A percentile compares a stretch with the other conserved stretches of the same genome.
Conservation (phyloP, 2,888 invertebrate species). For the Euclidia mi region DNA sequence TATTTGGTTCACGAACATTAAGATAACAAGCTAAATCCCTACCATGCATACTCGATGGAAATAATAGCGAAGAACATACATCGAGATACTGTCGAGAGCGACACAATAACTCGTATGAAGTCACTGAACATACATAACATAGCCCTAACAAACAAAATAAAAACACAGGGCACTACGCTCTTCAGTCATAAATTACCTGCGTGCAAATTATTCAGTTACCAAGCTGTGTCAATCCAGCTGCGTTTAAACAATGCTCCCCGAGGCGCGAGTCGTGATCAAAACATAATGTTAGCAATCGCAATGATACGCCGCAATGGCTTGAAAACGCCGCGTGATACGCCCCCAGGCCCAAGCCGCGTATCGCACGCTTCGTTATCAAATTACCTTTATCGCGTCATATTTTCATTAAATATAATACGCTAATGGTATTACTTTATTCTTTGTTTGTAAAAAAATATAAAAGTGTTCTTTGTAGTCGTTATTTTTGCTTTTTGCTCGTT, state of each 20-base stretch:
- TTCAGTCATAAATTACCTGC: not conserved
- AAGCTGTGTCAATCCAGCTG: conserved; percentile 40
- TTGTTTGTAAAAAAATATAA: conserved; percentile 22
- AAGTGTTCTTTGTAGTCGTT: conserved; percentile 13
- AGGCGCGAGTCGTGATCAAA: conserved; percentile 40
- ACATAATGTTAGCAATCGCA: conserved; percentile 32
- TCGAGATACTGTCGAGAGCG: no score
- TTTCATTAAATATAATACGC: conserved; percentile 31
- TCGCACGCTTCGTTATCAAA: conserved; percentile 20
- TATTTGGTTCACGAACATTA: no score
- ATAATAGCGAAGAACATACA: no score
- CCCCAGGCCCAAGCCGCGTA: not conserved
- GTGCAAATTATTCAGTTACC: conserved; percentile 41
- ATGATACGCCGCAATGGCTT: not conserved
- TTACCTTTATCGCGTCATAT: conserved; percentile 24
- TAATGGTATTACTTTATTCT: conserved; percentile 20
- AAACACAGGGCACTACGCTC: not conserved
- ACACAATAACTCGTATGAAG: no score
- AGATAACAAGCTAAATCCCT: no score
- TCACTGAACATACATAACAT: no score
- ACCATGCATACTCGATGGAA: no score
- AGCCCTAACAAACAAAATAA: not conserved
- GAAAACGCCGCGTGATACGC: not conserved
- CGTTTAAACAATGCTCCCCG: conserved; percentile 47
- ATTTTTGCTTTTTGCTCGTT: conserved; percentile 6